Evolutionary conservation across 2,113 vertebrate genomes (phyloP).

Genomic region (Apodemus sylvaticus): DNA sequence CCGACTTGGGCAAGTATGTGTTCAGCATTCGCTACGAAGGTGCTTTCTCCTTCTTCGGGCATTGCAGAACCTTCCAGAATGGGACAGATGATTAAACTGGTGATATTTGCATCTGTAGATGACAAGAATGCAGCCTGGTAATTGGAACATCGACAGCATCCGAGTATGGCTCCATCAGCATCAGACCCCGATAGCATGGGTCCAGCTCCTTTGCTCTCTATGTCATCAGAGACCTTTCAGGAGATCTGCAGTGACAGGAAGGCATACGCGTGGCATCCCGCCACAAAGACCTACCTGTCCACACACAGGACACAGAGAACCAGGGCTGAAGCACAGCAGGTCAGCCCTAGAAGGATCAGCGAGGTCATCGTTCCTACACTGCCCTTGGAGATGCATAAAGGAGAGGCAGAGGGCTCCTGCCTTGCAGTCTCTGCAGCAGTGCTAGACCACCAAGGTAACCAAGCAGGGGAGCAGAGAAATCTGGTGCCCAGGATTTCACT

Average conservation of each 20-base stretch:
- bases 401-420: no score
- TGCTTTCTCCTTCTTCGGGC: background rate
- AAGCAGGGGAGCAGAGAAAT: background rate
- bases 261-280: no score
- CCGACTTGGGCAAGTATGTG: fast-evolving
- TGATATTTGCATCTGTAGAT: no score
- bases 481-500: background rate
- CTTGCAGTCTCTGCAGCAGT: background rate
- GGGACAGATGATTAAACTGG: no score
- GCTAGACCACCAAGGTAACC: background rate
- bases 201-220: background rate
- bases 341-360: fast-evolving
- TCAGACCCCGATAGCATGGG: background rate
- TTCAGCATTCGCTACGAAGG: fast-evolving
- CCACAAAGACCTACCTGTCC: background rate
- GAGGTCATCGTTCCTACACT: background rate
- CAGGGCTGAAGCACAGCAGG: background rate
- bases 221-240: background rate
- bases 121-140: background rate
- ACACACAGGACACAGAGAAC: no score
- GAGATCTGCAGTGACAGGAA: background rate
- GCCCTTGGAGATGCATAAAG: background rate
- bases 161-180: background rate
- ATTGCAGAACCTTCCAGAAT: no score
- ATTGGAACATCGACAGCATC: fast-evolving